Conservation (phyloP, 2,113 vertebrate genomes). For the Ameiurus melas region DNA sequence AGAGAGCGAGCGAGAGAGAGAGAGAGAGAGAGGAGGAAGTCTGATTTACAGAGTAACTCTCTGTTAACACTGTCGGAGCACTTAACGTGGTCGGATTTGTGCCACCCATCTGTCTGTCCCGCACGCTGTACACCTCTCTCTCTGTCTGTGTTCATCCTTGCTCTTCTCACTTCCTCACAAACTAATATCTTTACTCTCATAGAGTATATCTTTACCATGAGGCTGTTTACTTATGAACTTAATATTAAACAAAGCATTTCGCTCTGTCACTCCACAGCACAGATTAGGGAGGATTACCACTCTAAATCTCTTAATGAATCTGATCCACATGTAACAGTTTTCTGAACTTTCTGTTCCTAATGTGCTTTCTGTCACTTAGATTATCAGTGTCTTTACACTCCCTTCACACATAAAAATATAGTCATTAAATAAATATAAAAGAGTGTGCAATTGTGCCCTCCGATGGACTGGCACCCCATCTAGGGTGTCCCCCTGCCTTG, state of each 20-base stretch:
- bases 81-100: slow-evolving; percentile 42
- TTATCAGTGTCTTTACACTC: not conserved
- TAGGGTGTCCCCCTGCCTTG: too few species aligned
- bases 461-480: too few species aligned
- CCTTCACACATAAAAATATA: not conserved
- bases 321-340: slow-evolving; percentile 36
- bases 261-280: slow-evolving; percentile 7
- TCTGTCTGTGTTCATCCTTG: slow-evolving; percentile 11
- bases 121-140: slow-evolving; percentile 46
- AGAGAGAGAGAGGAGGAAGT: slow-evolving; percentile 6
- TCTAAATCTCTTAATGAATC: slow-evolving; percentile 50
- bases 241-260: slow-evolving; percentile 33
- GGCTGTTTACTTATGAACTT: slow-evolving; percentile 43
- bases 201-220: not conserved
- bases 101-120: slow-evolving; percentile 10
- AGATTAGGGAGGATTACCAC: slow-evolving; percentile 49
- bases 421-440: too few species aligned
- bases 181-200: not conserved
- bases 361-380: not conserved
- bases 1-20: slow-evolving; percentile 5
- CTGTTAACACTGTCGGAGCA: slow-evolving; percentile 28
- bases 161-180: slow-evolving; percentile 1
- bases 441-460: too few species aligned
- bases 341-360: not conserved
- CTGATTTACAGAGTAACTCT: slow-evolving; percentile 50